Evolutionary conservation across 2,113 vertebrate species (phyloP).

Genomic region (Sapayoa aenigma): DNA sequence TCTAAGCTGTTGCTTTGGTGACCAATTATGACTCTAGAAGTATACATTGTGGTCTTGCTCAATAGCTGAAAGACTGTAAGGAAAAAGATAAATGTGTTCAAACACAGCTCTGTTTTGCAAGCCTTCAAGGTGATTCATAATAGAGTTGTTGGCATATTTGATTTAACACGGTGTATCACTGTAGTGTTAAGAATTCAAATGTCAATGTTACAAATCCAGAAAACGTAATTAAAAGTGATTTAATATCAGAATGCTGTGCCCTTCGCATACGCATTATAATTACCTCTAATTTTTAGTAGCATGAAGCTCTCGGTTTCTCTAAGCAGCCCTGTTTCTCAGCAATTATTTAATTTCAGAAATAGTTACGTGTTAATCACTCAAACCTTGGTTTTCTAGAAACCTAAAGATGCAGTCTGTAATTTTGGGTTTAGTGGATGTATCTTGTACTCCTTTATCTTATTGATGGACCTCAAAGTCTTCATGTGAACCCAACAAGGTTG

Average conservation of each 20-base stretch:
- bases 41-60: conserved; percentile 42
- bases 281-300: conserved; percentile 38
- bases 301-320: background rate
- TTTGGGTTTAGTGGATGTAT: background rate
- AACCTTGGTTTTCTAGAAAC: conserved; percentile 2
- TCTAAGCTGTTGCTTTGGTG: conserved; percentile 56
- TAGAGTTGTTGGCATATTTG: conserved; percentile 38
- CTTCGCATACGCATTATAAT: conserved; percentile 19
- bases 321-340: conserved; percentile 5
- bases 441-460: background rate
- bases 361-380: background rate
- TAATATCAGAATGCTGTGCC: conserved; percentile 10
- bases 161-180: background rate
- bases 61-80: conserved; percentile 15
- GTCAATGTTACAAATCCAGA: conserved; percentile 29
- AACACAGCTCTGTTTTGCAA: conserved; percentile 33
- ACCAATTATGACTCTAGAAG: conserved; percentile 42
- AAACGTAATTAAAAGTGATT: conserved; percentile 56
- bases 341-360: conserved; percentile 47
- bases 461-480: background rate
- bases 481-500: background rate
- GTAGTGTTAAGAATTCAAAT: conserved; percentile 30
- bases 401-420: background rate
- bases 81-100: conserved; percentile 47
- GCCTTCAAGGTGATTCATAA: conserved; percentile 53